Evolutionary conservation across 2,797 vertebrate genomes (phyloP), one percentile per base, ranked within the genome.

Genomic region (Acanthopagrus latus): DNA sequence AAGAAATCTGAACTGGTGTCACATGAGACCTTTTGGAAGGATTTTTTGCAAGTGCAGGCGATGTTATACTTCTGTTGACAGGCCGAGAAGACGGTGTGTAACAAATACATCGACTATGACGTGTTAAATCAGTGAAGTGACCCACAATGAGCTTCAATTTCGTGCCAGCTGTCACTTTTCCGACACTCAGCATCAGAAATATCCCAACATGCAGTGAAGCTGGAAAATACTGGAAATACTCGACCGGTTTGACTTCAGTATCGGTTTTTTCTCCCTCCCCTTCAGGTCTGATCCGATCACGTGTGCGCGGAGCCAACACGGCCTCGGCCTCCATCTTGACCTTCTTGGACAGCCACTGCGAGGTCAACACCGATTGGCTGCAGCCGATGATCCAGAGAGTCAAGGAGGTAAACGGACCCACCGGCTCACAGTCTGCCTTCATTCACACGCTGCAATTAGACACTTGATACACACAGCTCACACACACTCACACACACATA

Each of bases 311-410:
- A 64, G 98, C 98, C 16, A 97, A 97, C 48, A 92, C 94, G 16
- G 97, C 98, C 1, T 76, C 94, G 0, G 97, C 97, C 74, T 89
- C 96, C 13, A 86, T 99, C 89, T 95, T 99, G 80, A 99, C 98
- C 68, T 99, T 99, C 88, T 72, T 99, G 92, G 98, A 99, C 91
- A 99, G 98, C 86, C 98, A 99, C 93, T 99, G 98, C 27, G 98
- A 99, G 86, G 98, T 99, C 85, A 99, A 99, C 92, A 90, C 91
- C 0, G 97, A 99, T 80, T 99, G 98, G 98, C 96, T 99, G 72
- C 97, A 98, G 94, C 98, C 98, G 7, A 96, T 99, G 96, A 95
- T 99, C 80, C 97, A 99, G 93, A 93, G 98, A 76, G 97, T 99
- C 57, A 99, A 97, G 89, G 97, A 99, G 96, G 98, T 99, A 33